These are phyloP conservation scores for Thysanoteuthis rhombus DNA, from an alignment of 2,888 invertebrate genomes.

Conservation along the genomic window DNA sequence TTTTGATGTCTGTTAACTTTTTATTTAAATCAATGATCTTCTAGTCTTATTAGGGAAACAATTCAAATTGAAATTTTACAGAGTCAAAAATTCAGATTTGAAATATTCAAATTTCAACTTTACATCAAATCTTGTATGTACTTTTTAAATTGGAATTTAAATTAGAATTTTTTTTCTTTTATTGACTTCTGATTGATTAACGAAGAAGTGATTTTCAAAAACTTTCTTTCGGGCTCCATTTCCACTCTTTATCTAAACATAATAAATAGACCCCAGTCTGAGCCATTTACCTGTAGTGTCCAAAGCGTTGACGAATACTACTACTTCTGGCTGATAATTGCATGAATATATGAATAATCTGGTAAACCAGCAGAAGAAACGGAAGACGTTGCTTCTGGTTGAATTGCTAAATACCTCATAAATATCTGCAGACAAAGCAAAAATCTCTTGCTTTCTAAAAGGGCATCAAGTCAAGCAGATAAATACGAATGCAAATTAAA, in stretches of 20 bases:
- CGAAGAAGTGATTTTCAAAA: no score
- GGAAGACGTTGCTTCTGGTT: conserved; percentile 12
- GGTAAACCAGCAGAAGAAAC: not conserved
- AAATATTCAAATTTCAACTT: no score
- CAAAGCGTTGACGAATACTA: not conserved
- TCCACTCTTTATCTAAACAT: not conserved
- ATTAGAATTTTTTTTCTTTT: no score
- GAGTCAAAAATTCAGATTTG: no score
- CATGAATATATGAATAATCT: conserved; percentile 12
- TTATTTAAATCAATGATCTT: no score
- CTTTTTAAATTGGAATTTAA: no score
- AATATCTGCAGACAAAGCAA: not conserved
- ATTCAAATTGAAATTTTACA: no score
- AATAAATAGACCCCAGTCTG: not conserved
- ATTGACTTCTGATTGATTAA: no score
- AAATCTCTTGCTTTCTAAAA: not conserved
- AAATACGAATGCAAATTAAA: not conserved
- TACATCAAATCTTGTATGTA: no score
- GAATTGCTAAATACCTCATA: conserved; percentile 12
- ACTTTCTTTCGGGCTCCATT: not conserved
- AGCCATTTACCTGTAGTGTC: not conserved
- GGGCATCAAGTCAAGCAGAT: not conserved
- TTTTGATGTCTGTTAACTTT: no score
- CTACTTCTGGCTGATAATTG: no score
- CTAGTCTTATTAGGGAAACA: no score